Evolutionary conservation across 2,888 invertebrate genomes (phyloP), one percentile per base, ranked within the genome.

Genomic region (Scaptomyza polygonia): DNA sequence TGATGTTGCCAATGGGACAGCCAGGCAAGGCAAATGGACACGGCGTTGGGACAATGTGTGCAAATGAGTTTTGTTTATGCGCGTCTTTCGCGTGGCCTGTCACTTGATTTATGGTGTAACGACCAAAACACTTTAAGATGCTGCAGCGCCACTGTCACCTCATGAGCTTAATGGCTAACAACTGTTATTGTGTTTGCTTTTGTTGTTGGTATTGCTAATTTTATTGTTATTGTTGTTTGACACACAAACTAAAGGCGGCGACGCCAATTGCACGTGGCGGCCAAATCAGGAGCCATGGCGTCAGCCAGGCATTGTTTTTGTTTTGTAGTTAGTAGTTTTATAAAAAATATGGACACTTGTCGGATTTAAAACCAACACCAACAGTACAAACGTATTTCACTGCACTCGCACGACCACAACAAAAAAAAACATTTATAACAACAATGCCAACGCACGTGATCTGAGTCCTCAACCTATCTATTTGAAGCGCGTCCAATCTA

Each of bases 181-280:
- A 67, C 71, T 30, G 18, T n/a, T 47, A 32, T 43, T 49, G 44
- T 57, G 48, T 49, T 42, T 52, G 51, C 18, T 55, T 48, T n/a
- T 58, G 29, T 42, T 61, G 59, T 16, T 54, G 45, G 21, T 21
- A 45, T 42, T 52, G 51, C 16, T 5, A 25, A 1, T 25, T 5
- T 25, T 25, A 5, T 61, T 54, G 32, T n/a, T 49, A 27, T 29
- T 58, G 21, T 11, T 59, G 62, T 55, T 52, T 42, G 30, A 63
- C n/a, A 40, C 32, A 36, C 30, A 56, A 61, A 72, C 71, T 72
- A 70, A 47, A 48, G 84, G 47, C 67, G 81, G 80, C 86, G 74
- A 64, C 79, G 79, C 88, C 88, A 77, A 77, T 73, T 79, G 80
- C 82, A 87, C 88, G 82, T 85, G 82, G 86, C 82, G 61, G 44